Evolutionary conservation across 1,140 invertebrate species (phyloP).

Genomic region (Diorhabda carinulata): DNA sequence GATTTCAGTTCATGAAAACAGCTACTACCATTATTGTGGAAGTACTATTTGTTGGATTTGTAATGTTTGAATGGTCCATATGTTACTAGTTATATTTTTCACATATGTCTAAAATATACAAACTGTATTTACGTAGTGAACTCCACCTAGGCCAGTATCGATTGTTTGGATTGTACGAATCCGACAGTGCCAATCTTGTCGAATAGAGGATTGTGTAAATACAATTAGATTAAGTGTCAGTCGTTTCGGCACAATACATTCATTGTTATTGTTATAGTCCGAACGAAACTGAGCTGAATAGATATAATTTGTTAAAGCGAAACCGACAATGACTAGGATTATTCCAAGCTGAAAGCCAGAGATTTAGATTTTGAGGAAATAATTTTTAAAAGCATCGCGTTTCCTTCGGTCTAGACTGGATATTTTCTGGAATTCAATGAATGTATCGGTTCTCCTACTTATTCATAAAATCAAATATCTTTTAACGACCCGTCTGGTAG

Average conservation of each 20-base stretch:
- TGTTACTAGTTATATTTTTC: not conserved
- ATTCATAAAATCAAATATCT: too few relatives aligned
- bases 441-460: not conserved
- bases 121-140: not conserved
- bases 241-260: conserved; percentile 30
- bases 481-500: too few relatives aligned
- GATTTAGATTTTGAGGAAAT: conserved; percentile 12
- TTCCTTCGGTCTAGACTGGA: conserved; percentile 8
- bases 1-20: too few relatives aligned
- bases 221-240: conserved; percentile 40
- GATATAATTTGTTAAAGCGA: conserved; percentile 22
- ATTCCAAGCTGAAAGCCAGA: not conserved
- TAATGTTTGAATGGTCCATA: too few relatives aligned
- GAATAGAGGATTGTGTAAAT: conserved; percentile 36
- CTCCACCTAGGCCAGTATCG: not conserved
- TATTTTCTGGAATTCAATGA: not conserved
- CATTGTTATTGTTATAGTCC: conserved; percentile 37
- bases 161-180: not conserved
- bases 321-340: conserved; percentile 15
- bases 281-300: conserved; percentile 24
- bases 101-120: conserved; percentile 15
- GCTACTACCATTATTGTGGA: too few relatives aligned
- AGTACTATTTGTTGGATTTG: too few relatives aligned
- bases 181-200: conserved; percentile 25
- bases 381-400: conserved; percentile 4